Evolutionary conservation across 2,888 invertebrate species (phyloP), one percentile per base, ranked within the genome.

Genomic region (Heliconius cydno): DNA sequence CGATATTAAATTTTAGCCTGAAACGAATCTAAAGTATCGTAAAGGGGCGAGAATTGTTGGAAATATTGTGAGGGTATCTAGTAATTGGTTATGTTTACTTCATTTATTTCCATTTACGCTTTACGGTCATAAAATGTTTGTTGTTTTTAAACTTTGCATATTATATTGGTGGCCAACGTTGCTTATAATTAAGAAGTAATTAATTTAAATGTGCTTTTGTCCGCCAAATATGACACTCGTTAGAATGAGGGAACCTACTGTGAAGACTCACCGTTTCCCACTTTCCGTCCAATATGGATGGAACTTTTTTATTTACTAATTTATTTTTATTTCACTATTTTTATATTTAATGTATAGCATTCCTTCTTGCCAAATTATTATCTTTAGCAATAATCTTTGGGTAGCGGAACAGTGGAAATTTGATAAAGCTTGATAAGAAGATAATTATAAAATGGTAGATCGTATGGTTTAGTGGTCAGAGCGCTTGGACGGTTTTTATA

Each of bases 131-230:
- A 46, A 28, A 41, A 79, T 73, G n/a, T 60, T 73, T 60, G 46
- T 65, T 71, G 41, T 63, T 52, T 80, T 76, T 72, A 84, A 84
- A 88, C 87, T 86, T 87, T 78, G 60, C n/a, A 38, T 22, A 73
- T 19, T 22, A 15, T 73, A 19, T n/a, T 22, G n/a, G 30, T 72
- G n/a, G 68, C 13, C n/a, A 25, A 13, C 34, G 1, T 68, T 38
- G 10, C 12, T 38, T 38, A 38, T 38, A 68, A 68, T 38, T 68
- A 38, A n/a, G 13, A 22, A 38, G 0, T 12, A 22, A n/a, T 67
- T 38, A 6, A 2, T 52, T 52, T 52, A 52, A 52, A 52, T 52
- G 6, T 52, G 46, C 19, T 52, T 6, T 52, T 15, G 46, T 46
- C 46, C 15, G 6, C 15, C 1, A 7, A 12, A 12, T 38, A 67